A percentile compares a stretch with the other conserved stretches of the same genome.
phyloP scores from a whole-genome alignment of 2,888 invertebrate genomes.

The Cheilosia variabilis region DNA sequence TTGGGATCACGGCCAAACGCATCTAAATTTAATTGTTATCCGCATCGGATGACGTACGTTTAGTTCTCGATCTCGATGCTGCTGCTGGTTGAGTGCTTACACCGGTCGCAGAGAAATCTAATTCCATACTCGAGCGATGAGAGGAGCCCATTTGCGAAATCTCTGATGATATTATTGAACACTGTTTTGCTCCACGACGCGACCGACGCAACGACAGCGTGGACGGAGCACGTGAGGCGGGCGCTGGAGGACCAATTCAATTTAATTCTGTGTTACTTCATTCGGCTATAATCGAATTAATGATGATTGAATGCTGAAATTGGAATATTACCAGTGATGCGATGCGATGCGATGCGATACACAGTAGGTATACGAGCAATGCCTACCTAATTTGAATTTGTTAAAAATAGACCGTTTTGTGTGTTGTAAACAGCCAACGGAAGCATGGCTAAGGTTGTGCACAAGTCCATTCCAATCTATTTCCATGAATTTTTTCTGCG shows the following conservation, averaged over 20 bases:
- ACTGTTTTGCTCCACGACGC: not conserved
- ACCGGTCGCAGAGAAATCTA: conserved; percentile 28
- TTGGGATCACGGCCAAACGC: conserved; percentile 56
- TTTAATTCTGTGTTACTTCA: conserved; percentile 64
- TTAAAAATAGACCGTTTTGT: conserved; percentile 53
- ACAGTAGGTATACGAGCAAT: conserved; percentile 7
- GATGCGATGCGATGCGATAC: not conserved
- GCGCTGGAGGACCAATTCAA: conserved; percentile 39
- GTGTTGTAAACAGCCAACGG: conserved; percentile 30
- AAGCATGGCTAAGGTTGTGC: conserved; percentile 4
- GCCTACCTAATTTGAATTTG: conserved; percentile 37
- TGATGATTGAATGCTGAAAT: conserved; percentile 72
- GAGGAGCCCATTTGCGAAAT: conserved; percentile 50
- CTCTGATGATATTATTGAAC: conserved; percentile 42
- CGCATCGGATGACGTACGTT: conserved; percentile 46
- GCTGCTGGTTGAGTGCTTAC: conserved; percentile 19
- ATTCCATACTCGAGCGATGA: conserved; percentile 41
- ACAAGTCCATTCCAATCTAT: conserved; percentile 6
- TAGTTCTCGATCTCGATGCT: conserved; percentile 10
- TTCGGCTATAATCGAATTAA: conserved; percentile 64
- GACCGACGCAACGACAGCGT: not conserved
- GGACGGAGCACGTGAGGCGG: not conserved
- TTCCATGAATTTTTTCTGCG: conserved; percentile 35
- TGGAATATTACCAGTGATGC: conserved; percentile 53
- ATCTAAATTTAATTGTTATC: conserved; percentile 56